Conservation (phyloP, 2,113 vertebrate species). For the Tetraodon nigroviridis region DNA sequence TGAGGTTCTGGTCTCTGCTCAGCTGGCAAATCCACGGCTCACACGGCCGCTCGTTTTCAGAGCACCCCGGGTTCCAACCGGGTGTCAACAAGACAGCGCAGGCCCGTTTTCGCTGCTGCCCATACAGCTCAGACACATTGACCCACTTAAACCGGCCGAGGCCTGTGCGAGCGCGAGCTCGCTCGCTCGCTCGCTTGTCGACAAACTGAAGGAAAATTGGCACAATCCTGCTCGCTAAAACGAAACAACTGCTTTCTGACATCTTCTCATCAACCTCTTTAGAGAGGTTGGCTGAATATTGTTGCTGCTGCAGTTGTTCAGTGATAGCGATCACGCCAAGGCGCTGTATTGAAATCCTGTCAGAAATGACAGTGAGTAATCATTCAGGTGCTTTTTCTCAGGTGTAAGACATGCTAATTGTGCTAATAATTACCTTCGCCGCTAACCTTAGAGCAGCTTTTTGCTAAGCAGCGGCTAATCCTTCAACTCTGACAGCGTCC, state of each 20-base stretch:
- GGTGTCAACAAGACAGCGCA: conserved; percentile 45
- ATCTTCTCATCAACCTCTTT: conserved; percentile 25
- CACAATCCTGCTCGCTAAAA: conserved; percentile 1
- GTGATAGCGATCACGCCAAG: no score
- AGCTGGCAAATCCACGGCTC: conserved; percentile 18
- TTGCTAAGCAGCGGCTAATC: conserved; percentile 26
- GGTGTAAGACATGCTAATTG: conserved; percentile 4
- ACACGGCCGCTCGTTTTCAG: conserved; percentile 15
- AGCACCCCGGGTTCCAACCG: conserved; percentile 25
- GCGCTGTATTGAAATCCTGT: not conserved
- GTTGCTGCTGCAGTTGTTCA: not conserved
- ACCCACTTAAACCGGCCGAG: conserved; percentile 42
- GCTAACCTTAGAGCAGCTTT: not conserved
- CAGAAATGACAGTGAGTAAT: not conserved
- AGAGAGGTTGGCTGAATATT: conserved; percentile 1
- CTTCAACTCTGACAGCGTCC: conserved; percentile 3
- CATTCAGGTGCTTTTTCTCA: not conserved
- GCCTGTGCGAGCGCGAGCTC: conserved; percentile 22
- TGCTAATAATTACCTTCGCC: not conserved
- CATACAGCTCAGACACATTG: conserved; percentile 48
- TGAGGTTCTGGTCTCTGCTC: conserved; percentile 38
- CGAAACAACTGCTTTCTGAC: conserved; percentile 12
- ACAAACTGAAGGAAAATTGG: conserved; percentile 35
- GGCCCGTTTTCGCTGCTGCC: conserved; percentile 29
- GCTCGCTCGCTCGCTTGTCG: conserved; percentile 7